Evolutionary conservation across 2,113 vertebrate genomes (phyloP).

Genomic region (Pseudorectes ferrugineus): DNA sequence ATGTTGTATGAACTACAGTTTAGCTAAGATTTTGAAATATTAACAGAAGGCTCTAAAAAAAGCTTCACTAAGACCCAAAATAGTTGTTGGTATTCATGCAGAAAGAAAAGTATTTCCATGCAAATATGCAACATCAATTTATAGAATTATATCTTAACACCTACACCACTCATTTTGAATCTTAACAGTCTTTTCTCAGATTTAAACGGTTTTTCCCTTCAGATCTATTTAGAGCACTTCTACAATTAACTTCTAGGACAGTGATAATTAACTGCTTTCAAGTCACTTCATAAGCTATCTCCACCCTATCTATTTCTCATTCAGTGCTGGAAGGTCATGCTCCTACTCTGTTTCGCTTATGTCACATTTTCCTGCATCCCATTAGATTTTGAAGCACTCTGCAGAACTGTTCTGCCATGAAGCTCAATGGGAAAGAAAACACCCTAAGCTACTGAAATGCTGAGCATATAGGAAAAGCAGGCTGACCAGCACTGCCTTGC

Average conservation of each 20-base stretch:
- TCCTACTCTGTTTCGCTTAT: neutral
- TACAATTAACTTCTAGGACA: neutral
- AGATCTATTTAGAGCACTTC: neutral
- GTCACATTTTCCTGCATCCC: neutral
- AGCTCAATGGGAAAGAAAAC: neutral
- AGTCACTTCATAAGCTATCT: neutral
- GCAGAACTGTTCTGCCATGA: neutral
- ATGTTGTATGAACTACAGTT: neutral
- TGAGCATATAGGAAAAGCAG: neutral
- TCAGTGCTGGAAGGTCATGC: neutral
- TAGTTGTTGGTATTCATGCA: neutral
- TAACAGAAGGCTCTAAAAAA: neutral
- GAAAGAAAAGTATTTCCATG: neutral
- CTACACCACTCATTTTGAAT: neutral
- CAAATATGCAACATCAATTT: neutral
- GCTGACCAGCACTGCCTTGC: neutral
- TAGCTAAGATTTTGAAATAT: neutral
- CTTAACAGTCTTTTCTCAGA: neutral
- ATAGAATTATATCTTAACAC: neutral
- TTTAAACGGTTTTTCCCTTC: neutral
- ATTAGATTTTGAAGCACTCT: neutral
- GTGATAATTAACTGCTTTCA: neutral
- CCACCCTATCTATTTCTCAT: neutral
- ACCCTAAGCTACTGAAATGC: neutral
- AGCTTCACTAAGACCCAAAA: neutral